A percentile compares a stretch with the other conserved stretches of the same genome.
These are phyloP conservation scores for Myiozetetes cayanensis DNA, from an alignment of 2,113 vertebrate species.

Conservation along the genomic window DNA sequence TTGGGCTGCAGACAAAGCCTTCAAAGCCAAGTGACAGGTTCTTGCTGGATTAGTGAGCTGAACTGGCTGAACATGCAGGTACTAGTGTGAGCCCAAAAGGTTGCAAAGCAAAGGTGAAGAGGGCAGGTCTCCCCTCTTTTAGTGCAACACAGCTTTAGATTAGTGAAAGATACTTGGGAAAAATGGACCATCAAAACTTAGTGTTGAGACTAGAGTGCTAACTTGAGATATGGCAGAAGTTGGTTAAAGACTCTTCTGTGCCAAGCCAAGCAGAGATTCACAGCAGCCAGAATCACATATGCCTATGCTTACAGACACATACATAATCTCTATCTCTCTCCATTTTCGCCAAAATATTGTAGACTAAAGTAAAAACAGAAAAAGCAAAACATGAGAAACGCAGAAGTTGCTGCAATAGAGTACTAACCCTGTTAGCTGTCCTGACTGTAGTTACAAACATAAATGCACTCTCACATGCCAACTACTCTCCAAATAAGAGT, in stretches of 20 bases:
- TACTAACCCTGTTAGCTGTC: not conserved
- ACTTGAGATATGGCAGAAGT: not conserved
- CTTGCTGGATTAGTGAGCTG: not conserved
- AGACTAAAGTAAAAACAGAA: not conserved
- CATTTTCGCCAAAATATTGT: not conserved
- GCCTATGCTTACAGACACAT: not conserved
- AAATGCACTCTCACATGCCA: rapidly evolving
- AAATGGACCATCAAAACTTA: not conserved
- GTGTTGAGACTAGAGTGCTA: not conserved
- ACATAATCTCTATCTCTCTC: not conserved
- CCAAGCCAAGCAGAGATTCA: not conserved
- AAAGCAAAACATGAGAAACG: not conserved
- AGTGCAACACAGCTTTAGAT: not conserved
- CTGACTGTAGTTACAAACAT: not conserved
- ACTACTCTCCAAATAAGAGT: not conserved
- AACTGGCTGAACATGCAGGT: not conserved
- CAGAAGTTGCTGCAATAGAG: not conserved
- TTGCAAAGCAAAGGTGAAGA: not conserved
- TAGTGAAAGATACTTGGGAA: not conserved
- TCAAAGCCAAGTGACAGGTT: not conserved
- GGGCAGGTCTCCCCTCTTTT: not conserved
- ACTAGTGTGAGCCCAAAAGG: not conserved
- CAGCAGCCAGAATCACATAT: not conserved
- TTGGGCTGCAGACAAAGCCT: not conserved
- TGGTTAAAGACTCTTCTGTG: not conserved